Percentiles rank a stretch among this genome's conserved stretches.
phyloP scores from a whole-genome alignment of 2,113 vertebrate genomes.

The Pogona vitticeps region DNA sequence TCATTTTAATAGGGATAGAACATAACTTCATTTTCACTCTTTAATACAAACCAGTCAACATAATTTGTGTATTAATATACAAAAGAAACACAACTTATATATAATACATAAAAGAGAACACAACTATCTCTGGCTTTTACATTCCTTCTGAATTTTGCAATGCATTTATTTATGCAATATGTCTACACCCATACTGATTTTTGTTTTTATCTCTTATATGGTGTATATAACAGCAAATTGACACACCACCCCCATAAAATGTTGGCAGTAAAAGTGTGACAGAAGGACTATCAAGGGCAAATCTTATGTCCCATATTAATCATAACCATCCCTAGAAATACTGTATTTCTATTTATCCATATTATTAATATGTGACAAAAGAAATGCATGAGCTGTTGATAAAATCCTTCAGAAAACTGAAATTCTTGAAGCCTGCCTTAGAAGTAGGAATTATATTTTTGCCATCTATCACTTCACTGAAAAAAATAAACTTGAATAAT shows the following conservation, averaged over 20 bases:
- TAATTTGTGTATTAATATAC: no score
- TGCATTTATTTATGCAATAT: not conserved
- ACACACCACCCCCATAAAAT: not conserved
- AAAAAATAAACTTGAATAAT: not conserved
- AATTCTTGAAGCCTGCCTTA: not conserved
- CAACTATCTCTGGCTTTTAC: no score
- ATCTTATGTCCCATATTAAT: not conserved
- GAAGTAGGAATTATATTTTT: not conserved
- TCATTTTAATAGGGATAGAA: no score
- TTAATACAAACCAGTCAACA: no score
- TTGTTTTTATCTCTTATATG: not conserved
- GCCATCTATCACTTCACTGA: not conserved
- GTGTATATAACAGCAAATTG: no score
- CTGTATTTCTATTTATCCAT: not conserved
- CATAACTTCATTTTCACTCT: no score
- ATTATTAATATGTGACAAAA: not conserved
- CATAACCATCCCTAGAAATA: not conserved
- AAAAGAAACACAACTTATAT: no score
- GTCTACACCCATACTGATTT: not conserved
- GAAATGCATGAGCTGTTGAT: not conserved
- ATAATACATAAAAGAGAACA: no score
- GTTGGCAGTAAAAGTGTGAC: not conserved
- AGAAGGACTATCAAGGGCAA: not conserved
- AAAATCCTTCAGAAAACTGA: not conserved
- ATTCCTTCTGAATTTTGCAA: not conserved